A percentile compares a stretch with the other conserved stretches of the same genome.
Conservation (phyloP, 2,888 invertebrate genomes). For the Tetragonisca angustula region DNA sequence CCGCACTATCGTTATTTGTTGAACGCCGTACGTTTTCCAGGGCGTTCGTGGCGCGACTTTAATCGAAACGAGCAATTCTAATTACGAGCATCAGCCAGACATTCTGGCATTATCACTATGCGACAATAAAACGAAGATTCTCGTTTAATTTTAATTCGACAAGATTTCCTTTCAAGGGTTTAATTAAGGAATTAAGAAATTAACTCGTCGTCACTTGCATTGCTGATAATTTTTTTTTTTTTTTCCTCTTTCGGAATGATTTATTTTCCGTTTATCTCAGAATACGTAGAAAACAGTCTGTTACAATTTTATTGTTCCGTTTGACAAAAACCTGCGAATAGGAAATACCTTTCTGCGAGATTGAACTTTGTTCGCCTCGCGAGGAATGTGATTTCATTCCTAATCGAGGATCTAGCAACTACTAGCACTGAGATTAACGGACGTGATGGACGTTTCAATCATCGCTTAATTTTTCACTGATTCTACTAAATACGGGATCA, state of each 20-base stretch:
- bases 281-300: no score
- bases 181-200: neutral
- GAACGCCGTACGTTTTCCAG: constrained; percentile 21
- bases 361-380: neutral
- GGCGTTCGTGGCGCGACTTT: neutral
- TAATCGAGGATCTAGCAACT: neutral
- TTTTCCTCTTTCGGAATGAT: no score
- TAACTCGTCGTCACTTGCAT: neutral
- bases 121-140: neutral
- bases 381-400: neutral
- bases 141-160: neutral
- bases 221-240: neutral
- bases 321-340: neutral
- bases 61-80: constrained; percentile 26
- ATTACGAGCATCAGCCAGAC: neutral
- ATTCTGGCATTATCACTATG: neutral
- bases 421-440: neutral
- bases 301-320: neutral
- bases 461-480: neutral
- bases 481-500: neutral
- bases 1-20: constrained; percentile 34
- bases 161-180: neutral
- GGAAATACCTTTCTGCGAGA: neutral
- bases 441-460: neutral
- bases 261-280: no score